phyloP scores from a whole-genome alignment of 2,888 invertebrate species.

The Pelosia muscerda region DNA sequence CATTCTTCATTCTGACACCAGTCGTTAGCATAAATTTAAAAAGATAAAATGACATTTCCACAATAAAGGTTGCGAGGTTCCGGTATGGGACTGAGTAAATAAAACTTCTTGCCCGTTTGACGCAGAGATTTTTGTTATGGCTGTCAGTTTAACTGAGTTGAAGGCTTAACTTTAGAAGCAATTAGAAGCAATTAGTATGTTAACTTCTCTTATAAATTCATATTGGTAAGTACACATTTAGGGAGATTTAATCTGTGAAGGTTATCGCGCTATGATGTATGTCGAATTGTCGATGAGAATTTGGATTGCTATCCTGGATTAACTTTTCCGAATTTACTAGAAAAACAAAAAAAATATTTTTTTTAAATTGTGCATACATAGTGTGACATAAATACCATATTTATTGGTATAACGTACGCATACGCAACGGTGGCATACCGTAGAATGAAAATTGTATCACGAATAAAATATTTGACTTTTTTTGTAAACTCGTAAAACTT shows the following conservation, averaged over 20 bases:
- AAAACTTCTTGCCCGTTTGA: neutral
- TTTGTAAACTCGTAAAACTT: conserved; percentile 34
- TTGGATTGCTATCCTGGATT: too few species aligned
- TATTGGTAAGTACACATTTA: neutral
- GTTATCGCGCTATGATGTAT: too few species aligned
- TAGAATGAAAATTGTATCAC: neutral
- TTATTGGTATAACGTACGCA: neutral
- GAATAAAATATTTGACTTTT: conserved; percentile 26
- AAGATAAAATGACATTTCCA: conserved; percentile 43
- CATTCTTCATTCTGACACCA: conserved; percentile 46
- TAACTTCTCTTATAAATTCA: neutral
- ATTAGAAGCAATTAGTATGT: neutral
- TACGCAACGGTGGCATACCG: too few species aligned
- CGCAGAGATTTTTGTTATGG: neutral
- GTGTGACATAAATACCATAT: neutral
- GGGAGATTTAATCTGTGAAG: neutral
- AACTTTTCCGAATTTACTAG: too few species aligned
- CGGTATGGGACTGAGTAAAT: conserved; percentile 19
- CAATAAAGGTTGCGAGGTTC: conserved; percentile 33
- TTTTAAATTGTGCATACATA: neutral
- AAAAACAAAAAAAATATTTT: neutral
- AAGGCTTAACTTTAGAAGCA: neutral
- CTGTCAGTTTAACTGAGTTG: neutral
- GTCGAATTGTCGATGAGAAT: too few species aligned
- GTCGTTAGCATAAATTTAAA: conserved; percentile 52